A percentile compares a stretch with the other conserved stretches of the same genome.
These are phyloP conservation scores for Poeciliopsis prolifica DNA, from an alignment of 2,113 vertebrate species.

Conservation along the genomic window DNA sequence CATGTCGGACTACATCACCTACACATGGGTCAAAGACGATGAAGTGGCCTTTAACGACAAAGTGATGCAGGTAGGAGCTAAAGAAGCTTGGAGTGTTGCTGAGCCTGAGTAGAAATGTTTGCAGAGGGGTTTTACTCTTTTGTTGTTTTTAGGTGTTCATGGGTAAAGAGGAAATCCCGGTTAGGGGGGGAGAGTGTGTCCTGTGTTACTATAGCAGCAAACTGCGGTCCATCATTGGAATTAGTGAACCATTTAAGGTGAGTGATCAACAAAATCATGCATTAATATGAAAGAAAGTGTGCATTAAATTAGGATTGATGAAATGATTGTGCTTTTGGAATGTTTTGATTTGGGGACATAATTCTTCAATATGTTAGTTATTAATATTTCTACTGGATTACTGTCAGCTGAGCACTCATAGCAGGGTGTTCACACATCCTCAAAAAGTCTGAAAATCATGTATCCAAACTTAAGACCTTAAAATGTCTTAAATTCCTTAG, in stretches of 20 bases:
- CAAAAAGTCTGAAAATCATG: too few species aligned
- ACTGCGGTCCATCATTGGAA: conserved; percentile 87
- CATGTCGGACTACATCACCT: conserved; percentile 88
- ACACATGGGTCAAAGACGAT: conserved; percentile 92
- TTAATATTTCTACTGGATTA: too few species aligned
- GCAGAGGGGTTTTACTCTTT: not conserved
- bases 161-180: conserved; percentile 84
- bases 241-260: conserved; percentile 92
- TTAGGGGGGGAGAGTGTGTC: conserved; percentile 84
- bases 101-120: not conserved
- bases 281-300: not conserved
- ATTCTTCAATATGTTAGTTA: too few species aligned
- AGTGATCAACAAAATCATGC: conserved; percentile 15
- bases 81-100: not conserved
- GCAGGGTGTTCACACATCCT: too few species aligned
- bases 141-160: conserved; percentile 85
- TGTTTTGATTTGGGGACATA: too few species aligned
- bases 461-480: too few species aligned
- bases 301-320: not conserved
- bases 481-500: too few species aligned
- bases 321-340: too few species aligned
- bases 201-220: conserved; percentile 90
- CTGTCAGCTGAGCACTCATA: too few species aligned
- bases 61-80: conserved; percentile 80
- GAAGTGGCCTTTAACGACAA: conserved; percentile 80